Evolutionary conservation across 2,888 invertebrate species (phyloP).

Genomic region (Noctua comes): DNA sequence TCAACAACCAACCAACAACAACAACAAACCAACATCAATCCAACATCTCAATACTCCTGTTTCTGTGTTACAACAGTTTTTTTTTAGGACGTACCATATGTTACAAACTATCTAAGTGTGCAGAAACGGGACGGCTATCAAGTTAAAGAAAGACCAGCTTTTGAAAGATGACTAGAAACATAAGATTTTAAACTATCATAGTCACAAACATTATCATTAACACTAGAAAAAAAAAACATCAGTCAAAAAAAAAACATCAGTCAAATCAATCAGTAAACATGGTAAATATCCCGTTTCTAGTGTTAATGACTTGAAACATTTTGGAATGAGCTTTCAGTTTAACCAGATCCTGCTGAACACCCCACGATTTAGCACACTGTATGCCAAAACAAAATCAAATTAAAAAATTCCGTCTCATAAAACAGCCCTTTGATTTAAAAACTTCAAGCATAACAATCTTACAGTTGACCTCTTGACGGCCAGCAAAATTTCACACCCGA

Average conservation of each 20-base stretch:
- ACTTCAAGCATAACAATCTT: conserved; percentile 1
- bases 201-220: no score
- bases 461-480: conserved; percentile 37
- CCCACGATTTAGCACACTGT: background rate
- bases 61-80: no score
- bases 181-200: no score
- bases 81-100: no score
- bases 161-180: background rate
- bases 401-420: conserved; percentile 36
- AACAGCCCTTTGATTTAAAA: conserved; percentile 26
- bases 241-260: no score
- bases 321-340: background rate
- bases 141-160: background rate
- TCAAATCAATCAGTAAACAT: no score
- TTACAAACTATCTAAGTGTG: background rate
- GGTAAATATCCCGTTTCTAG: no score
- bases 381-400: conserved; percentile 13
- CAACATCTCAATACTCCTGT: no score
- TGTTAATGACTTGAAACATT: no score
- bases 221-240: no score
- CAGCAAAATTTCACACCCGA: conserved; percentile 64
- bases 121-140: background rate
- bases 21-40: no score
- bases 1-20: no score
- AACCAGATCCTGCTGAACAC: background rate